Percentiles rank a stretch among this genome's conserved stretches.
These are phyloP conservation scores for Ectemnius continuus DNA, from an alignment of 2,888 invertebrate genomes.

Conservation along the genomic window DNA sequence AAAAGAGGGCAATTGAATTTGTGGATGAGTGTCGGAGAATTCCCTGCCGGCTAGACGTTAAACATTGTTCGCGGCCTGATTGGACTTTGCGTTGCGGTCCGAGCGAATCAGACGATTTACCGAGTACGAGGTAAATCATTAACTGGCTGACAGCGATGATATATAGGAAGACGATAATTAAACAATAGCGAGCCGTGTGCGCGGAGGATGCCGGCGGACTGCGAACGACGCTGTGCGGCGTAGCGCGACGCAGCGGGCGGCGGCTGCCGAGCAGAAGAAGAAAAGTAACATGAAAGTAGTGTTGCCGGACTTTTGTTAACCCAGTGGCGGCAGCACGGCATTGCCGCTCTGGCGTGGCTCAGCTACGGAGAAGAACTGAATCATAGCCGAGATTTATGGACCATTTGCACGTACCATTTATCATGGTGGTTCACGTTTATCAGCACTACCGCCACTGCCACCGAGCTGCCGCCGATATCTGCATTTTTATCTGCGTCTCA, in stretches of 20 bases:
- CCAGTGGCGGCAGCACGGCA: neutral
- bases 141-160: neutral
- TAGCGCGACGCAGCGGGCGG: no score
- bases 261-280: neutral
- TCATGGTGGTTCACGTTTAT: slow-evolving; percentile 46
- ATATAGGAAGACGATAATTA: slow-evolving; percentile 11
- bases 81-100: neutral
- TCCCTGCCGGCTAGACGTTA: no score
- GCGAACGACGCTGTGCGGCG: no score
- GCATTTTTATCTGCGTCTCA: slow-evolving; percentile 45
- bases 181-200: neutral
- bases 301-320: slow-evolving; percentile 16
- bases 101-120: slow-evolving; percentile 3
- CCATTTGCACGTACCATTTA: slow-evolving; percentile 40
- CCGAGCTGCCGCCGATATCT: slow-evolving; percentile 28
- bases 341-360: slow-evolving; percentile 4
- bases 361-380: slow-evolving; percentile 26
- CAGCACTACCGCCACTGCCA: slow-evolving; percentile 13
- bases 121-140: slow-evolving; percentile 11
- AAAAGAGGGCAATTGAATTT: no score
- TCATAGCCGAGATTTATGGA: slow-evolving; percentile 37
- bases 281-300: neutral
- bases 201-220: no score
- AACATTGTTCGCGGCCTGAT: no score
- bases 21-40: no score